Conservation (phyloP, 2,113 vertebrate species). For the Halichoeres trimaculatus region DNA sequence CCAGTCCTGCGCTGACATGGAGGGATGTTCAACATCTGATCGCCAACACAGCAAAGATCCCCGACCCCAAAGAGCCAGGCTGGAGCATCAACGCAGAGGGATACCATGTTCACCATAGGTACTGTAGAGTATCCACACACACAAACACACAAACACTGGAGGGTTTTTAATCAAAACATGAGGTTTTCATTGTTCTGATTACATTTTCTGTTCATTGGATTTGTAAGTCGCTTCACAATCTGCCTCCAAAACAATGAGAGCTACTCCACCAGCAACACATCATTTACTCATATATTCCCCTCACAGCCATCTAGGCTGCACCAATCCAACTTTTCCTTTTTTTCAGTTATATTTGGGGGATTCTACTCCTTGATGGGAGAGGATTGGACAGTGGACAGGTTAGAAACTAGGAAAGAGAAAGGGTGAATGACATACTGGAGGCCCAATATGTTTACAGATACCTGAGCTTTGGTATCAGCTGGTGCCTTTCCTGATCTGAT, state of each 20-base stretch:
- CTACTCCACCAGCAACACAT: neutral
- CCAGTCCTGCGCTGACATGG: constrained; percentile 84
- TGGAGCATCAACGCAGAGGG: constrained; percentile 83
- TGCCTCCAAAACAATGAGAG: neutral
- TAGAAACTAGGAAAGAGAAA: too few species aligned
- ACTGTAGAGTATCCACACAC: constrained; percentile 41
- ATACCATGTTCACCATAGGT: constrained; percentile 87
- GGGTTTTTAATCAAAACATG: constrained; percentile 5
- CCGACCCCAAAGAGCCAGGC: constrained; percentile 78
- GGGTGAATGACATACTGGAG: too few species aligned
- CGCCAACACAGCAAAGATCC: constrained; percentile 83
- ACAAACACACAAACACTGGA: neutral
- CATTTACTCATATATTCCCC: neutral
- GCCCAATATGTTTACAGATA: too few species aligned
- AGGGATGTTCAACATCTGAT: constrained; percentile 85
- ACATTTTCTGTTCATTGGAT: neutral
- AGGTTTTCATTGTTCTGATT: too few species aligned
- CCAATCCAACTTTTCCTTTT: neutral
- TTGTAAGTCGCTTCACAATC: neutral
- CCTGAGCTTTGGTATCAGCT: too few species aligned
- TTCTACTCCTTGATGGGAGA: too few species aligned
- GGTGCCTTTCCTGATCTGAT: too few species aligned
- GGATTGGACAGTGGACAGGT: too few species aligned
- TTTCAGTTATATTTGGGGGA: too few species aligned
- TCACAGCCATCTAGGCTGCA: neutral